phyloP scores from a whole-genome alignment of 2,888 invertebrate species.

The Phania funesta region DNA sequence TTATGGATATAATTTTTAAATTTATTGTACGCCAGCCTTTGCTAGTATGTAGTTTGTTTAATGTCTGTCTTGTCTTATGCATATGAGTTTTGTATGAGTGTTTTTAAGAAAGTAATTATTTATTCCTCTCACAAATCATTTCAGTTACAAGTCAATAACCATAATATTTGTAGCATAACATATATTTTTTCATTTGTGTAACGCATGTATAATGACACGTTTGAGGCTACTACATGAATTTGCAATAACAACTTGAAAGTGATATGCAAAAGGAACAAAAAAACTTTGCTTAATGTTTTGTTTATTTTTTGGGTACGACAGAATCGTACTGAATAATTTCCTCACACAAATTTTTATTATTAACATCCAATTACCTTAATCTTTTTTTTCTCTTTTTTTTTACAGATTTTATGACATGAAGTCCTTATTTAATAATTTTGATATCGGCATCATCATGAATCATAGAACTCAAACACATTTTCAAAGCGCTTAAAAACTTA shows the following conservation, averaged over 20 bases:
- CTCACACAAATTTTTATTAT: no score
- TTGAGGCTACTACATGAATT: no score
- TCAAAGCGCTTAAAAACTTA: slow-evolving; percentile 13
- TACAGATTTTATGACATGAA: background rate
- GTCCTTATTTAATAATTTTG: background rate
- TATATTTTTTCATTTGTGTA: background rate
- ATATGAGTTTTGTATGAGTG: no score
- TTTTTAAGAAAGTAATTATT: slow-evolving; percentile 60
- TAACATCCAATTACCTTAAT: no score
- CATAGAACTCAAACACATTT: background rate
- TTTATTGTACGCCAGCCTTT: slow-evolving; percentile 26
- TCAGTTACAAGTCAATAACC: slow-evolving; percentile 63
- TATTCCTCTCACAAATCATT: slow-evolving; percentile 61
- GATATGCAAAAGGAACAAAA: no score
- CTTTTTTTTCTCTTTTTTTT: background rate
- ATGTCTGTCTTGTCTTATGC: slow-evolving; percentile 13
- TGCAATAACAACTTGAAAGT: no score
- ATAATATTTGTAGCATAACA: slow-evolving; percentile 23
- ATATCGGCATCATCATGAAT: slow-evolving; percentile 19
- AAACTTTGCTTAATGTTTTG: no score
- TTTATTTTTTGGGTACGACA: no score
- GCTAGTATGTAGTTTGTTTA: slow-evolving; percentile 10
- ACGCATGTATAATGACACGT: slow-evolving; percentile 60
- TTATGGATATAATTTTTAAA: slow-evolving; percentile 34
- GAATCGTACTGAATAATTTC: no score